Conservation (phyloP, 2,888 invertebrate species). For the Oasisia sp. region DNA sequence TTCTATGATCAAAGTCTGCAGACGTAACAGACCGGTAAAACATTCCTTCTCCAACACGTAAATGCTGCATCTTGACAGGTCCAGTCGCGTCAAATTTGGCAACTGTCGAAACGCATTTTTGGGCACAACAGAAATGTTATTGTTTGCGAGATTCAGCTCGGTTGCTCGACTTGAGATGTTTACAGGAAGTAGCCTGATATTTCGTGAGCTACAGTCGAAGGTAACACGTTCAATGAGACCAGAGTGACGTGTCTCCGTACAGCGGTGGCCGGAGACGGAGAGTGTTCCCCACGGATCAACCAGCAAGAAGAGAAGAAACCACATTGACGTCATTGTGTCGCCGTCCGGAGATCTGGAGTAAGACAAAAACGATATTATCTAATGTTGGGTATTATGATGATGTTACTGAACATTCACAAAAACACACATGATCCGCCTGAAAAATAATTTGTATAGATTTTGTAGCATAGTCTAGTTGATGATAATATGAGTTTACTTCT, state of each 20-base stretch:
- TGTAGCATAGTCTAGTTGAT: no score
- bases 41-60: not conserved
- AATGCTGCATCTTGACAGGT: not conserved
- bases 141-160: not conserved
- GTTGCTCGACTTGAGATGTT: constrained; percentile 7
- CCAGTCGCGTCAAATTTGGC: not conserved
- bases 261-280: not conserved
- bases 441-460: no score
- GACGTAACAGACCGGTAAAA: not conserved
- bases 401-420: not conserved
- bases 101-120: constrained; percentile 1
- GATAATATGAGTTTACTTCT: no score
- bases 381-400: not conserved
- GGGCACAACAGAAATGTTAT: not conserved
- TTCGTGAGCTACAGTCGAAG: not conserved
- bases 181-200: not conserved
- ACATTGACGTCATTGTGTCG: not conserved
- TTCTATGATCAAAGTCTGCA: not conserved
- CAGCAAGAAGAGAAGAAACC: not conserved
- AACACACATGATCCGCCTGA: not conserved
- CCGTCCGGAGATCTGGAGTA: not conserved
- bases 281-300: not conserved
- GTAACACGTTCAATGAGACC: not conserved
- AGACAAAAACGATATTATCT: not conserved
- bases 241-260: not conserved